Conservation (phyloP, 64 coral and sea anemone species). For the Porites lutea region DNA sequence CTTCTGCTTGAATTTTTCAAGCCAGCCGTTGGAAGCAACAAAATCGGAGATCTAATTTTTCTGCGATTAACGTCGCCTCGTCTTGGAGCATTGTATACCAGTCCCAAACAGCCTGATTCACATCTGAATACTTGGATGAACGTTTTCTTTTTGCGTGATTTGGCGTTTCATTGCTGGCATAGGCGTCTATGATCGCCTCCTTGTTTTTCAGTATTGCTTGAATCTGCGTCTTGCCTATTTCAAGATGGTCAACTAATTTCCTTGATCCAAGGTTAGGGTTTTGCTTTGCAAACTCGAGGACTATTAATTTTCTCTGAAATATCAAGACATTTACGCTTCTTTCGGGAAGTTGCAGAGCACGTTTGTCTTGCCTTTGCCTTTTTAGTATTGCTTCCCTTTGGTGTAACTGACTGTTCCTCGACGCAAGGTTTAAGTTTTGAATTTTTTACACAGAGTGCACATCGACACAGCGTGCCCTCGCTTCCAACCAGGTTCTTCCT, state of each 20-base stretch:
- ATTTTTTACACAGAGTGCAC: constrained; percentile 48
- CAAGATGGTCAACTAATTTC: constrained; percentile 55
- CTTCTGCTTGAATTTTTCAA: constrained; percentile 57
- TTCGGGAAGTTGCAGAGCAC: constrained; percentile 36
- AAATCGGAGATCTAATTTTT: constrained; percentile 36
- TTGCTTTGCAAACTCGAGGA: constrained; percentile 37
- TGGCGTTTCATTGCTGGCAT: constrained; percentile 32
- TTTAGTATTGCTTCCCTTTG: constrained; percentile 55
- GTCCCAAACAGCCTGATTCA: constrained; percentile 64
- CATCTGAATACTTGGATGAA: constrained; percentile 49
- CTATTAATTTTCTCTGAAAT: constrained; percentile 55
- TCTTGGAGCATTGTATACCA: constrained; percentile 76
- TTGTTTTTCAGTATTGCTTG: constrained; percentile 67
- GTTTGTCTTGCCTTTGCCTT: constrained; percentile 33
- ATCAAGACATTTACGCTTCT: constrained; percentile 56
- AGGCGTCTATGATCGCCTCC: constrained; percentile 43
- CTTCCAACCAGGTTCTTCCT: constrained; percentile 37
- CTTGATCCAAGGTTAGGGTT: constrained; percentile 52
- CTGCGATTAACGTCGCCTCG: constrained; percentile 29
- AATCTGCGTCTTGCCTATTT: constrained; percentile 56
- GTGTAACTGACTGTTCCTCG: constrained; percentile 39
- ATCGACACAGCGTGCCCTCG: constrained; percentile 20
- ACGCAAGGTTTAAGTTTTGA: constrained; percentile 26
- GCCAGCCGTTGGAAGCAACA: constrained; percentile 45
- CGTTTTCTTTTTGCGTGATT: constrained; percentile 57